Evolutionary conservation across 2,888 invertebrate genomes (phyloP).

Genomic region (Apocheima hispidaria): DNA sequence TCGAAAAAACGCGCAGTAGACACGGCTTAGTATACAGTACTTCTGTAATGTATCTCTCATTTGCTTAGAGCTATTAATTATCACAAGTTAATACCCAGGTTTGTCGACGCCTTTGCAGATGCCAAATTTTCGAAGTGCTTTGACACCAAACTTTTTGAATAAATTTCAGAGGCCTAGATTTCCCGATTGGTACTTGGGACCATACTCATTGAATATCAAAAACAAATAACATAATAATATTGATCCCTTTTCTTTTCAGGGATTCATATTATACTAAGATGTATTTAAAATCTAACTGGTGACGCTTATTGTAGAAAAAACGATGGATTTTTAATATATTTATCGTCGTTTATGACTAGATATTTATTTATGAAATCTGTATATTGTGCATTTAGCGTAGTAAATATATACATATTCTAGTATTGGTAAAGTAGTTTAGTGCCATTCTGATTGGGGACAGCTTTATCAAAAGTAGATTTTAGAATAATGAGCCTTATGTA

Average conservation of each 20-base stretch:
- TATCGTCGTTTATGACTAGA: conserved; percentile 67
- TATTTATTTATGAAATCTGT: conserved; percentile 69
- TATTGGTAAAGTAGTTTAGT: conserved; percentile 63
- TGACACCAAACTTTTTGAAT: conserved; percentile 31
- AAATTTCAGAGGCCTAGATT: conserved; percentile 71
- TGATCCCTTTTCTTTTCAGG: conserved; percentile 74
- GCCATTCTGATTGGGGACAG: conserved; percentile 87
- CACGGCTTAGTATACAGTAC: too few relatives aligned
- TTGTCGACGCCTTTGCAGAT: conserved; percentile 47
- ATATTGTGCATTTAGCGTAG: conserved; percentile 78
- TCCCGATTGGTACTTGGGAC: conserved; percentile 79
- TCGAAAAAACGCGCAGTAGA: too few relatives aligned
- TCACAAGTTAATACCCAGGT: conserved; percentile 3
- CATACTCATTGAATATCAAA: conserved; percentile 81
- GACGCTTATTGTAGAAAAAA: conserved; percentile 83
- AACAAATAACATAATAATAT: conserved; percentile 73
- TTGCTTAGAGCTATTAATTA: too few relatives aligned
- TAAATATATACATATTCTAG: conserved; percentile 52
- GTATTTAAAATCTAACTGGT: conserved; percentile 69
- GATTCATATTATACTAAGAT: conserved; percentile 67
- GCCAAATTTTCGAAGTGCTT: conserved; percentile 55
- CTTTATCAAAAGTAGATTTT: conserved; percentile 87
- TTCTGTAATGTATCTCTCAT: not conserved
- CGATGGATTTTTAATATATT: conserved; percentile 79
- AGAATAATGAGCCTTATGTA: conserved; percentile 74